Base-by-base conservation (phyloP, 2,113 vertebrate genomes). In the Chascanopsetta lugubris region DNA sequence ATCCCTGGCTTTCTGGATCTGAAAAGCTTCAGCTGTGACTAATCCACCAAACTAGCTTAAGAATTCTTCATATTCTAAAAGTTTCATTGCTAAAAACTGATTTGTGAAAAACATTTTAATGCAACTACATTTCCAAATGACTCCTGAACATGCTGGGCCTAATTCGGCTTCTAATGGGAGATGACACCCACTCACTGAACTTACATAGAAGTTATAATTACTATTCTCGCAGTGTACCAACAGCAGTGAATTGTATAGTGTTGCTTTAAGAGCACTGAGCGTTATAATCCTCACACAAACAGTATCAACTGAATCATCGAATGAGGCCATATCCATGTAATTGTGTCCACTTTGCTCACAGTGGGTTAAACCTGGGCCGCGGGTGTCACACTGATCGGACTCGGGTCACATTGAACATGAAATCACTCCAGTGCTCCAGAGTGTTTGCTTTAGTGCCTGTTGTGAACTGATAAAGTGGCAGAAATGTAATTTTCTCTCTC, bases 281-380 rank as follows among this genome's bases (percentile, higher is more conserved):
- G 26, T 49, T 22, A 36, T 51, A 65, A 30, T 63, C 42, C 29
- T n/a, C 5, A 40, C 32, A 22, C 3, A 55, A 20, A 6, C 32
- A 70, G 15, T 25, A 27, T 59, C n/a, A n/a, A n/a, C n/a, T n/a
- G n/a, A n/a, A n/a, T n/a, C n/a, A n/a, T n/a, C n/a, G n/a, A n/a
- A 12, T 29, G 10, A 8, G 43, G 29, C 8, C 4, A 30, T 11
- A 55, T 72, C 56, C 15, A 22, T 26, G 26, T 20, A 56, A 45
- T 38, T 51, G 47, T 53, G 71, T 48, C 73, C 67, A 61, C 34
- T 13, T 22, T 32, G 58, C 49, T 32, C 34, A 43, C 27, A 13
- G 49, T 43, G n/a, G n/a, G 48, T n/a, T 50, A 48, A 73, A 27
- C 22, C 38, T 66, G 57, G 72, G 69, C 64, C 61, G 74, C 46